These are phyloP conservation scores for Anguilla marmorata DNA, from an alignment of 2,797 vertebrate genomes.

Conservation along the genomic window DNA sequence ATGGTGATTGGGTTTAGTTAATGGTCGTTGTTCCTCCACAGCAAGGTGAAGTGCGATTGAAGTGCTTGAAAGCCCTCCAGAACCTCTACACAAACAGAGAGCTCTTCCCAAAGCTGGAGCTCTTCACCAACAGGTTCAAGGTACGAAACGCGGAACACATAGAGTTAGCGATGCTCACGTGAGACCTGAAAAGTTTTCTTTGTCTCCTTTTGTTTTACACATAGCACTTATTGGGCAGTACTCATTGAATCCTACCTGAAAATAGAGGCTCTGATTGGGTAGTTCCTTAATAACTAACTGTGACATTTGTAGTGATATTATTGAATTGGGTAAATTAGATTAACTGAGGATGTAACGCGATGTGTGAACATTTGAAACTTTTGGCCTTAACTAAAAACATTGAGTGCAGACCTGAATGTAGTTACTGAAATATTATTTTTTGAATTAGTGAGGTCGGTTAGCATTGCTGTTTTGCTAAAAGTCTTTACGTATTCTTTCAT, in stretches of 20 bases:
- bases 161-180: background rate
- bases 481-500: constrained; percentile 31
- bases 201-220: background rate
- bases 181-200: background rate
- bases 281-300: background rate
- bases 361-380: background rate
- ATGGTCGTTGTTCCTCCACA: constrained; percentile 54
- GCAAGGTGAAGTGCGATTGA: constrained; percentile 99
- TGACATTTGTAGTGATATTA: background rate
- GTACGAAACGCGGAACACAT: constrained; percentile 62
- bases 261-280: background rate
- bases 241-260: background rate
- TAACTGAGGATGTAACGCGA: background rate
- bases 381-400: background rate
- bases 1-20: too few relatives aligned
- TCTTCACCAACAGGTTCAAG: constrained; percentile 99
- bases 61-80: constrained; percentile 98
- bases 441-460: background rate
- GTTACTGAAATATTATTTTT: background rate
- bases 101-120: constrained; percentile 95
- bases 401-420: background rate
- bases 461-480: background rate
- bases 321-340: background rate
- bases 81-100: constrained; percentile 98
- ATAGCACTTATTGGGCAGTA: background rate